Evolutionary conservation across 2,113 vertebrate genomes (phyloP).

Genomic region (Leptobrachium leishanense): DNA sequence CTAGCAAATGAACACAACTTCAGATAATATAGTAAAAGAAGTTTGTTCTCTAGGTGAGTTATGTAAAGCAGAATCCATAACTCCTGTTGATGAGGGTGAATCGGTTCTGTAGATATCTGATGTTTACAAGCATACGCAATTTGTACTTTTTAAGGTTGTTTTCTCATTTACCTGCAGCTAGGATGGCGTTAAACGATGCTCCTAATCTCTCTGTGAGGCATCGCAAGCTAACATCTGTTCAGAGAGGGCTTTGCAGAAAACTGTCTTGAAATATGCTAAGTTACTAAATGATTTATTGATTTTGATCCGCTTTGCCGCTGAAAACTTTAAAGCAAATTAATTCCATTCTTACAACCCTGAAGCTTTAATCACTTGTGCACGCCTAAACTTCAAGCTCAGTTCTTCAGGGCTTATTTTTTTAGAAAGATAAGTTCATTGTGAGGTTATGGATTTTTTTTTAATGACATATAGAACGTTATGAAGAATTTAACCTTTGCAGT

Average conservation of each 20-base stretch:
- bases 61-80: constrained; percentile 20
- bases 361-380: constrained; percentile 50
- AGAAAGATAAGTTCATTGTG: constrained; percentile 37
- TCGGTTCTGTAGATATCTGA: constrained; percentile 36
- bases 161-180: constrained; percentile 48
- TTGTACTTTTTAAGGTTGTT: constrained; percentile 27
- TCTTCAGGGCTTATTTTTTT: constrained; percentile 29
- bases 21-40: constrained; percentile 12
- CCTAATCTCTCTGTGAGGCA: constrained; percentile 34
- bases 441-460: constrained; percentile 40
- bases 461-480: constrained; percentile 23
- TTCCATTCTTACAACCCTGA: constrained; percentile 52
- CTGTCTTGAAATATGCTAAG: constrained; percentile 59
- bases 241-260: constrained; percentile 58
- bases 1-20: constrained; percentile 17
- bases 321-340: constrained; percentile 65
- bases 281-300: constrained; percentile 62
- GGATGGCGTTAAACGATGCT: constrained; percentile 32
- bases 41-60: constrained; percentile 19
- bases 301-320: constrained; percentile 58
- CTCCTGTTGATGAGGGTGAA: constrained; percentile 18
- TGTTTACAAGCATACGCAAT: constrained; percentile 28
- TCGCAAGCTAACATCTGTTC: constrained; percentile 56
- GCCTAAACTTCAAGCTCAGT: constrained; percentile 51
- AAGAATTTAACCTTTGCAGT: constrained; percentile 22